A percentile compares a stretch with the other conserved stretches of the same genome.
Evolutionary conservation across 2,113 vertebrate species (phyloP).

Genomic region (Mustela lutreola): DNA sequence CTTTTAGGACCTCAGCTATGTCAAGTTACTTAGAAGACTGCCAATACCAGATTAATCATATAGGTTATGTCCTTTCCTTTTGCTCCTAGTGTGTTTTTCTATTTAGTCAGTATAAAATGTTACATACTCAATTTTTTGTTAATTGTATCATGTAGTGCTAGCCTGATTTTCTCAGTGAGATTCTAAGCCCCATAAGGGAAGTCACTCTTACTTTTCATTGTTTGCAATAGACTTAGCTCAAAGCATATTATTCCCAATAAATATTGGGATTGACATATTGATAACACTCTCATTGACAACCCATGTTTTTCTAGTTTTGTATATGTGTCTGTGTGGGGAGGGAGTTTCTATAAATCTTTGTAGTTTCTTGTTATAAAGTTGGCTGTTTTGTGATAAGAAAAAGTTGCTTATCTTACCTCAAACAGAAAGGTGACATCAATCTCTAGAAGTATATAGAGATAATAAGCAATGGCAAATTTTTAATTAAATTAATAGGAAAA

Average conservation of each 20-base stretch:
- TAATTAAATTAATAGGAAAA: not conserved
- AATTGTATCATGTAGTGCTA: not conserved
- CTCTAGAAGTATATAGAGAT: not conserved
- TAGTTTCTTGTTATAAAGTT: not conserved
- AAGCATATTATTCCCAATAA: not conserved
- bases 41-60: not conserved
- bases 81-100: not conserved
- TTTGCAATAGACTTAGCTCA: not conserved
- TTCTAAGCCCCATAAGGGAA: not conserved
- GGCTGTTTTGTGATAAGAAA: not conserved
- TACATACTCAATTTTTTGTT: slow-evolving; percentile 36
- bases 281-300: not conserved
- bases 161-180: not conserved
- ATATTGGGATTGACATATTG: not conserved
- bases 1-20: not conserved
- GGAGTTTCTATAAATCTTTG: not conserved
- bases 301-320: not conserved
- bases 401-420: not conserved
- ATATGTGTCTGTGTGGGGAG: not conserved
- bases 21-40: not conserved
- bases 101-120: slow-evolving; percentile 6
- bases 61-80: not conserved
- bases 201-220: not conserved
- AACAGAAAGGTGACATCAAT: not conserved
- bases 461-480: not conserved